Conservation (phyloP, 2,888 invertebrate genomes). For the Hypena proboscidalis region DNA sequence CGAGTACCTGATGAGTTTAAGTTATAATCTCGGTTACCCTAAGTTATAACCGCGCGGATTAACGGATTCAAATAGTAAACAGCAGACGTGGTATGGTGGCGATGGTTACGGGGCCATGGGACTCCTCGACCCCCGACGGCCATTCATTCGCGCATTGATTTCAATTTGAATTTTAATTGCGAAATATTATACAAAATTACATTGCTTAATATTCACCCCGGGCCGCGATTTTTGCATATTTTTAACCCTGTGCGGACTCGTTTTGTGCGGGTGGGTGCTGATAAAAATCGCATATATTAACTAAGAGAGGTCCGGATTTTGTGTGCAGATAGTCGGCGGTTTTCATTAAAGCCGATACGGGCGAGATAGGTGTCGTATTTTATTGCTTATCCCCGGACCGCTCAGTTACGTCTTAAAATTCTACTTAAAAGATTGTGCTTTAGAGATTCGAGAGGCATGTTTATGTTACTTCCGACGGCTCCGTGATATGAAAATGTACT, state of each 20-base stretch:
- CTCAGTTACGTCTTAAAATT: slow-evolving; percentile 53
- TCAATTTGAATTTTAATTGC: slow-evolving; percentile 86
- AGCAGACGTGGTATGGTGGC: slow-evolving; percentile 14
- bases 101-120: not conserved
- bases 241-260: slow-evolving; percentile 70
- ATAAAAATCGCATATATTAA: slow-evolving; percentile 82
- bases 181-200: slow-evolving; percentile 84
- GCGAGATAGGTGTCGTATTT: slow-evolving; percentile 69
- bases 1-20: slow-evolving; percentile 24
- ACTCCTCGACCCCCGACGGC: slow-evolving; percentile 35
- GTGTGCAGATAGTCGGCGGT: slow-evolving; percentile 63
- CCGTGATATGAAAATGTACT: slow-evolving; percentile 40
- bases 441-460: slow-evolving; percentile 49
- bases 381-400: slow-evolving; percentile 61
- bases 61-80: slow-evolving; percentile 44
- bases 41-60: slow-evolving; percentile 27
- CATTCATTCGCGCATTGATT: slow-evolving; percentile 82
- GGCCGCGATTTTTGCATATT: slow-evolving; percentile 82
- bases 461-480: slow-evolving; percentile 51
- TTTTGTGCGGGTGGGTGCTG: slow-evolving; percentile 57
- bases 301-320: slow-evolving; percentile 58
- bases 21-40: slow-evolving; percentile 29
- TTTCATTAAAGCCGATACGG: slow-evolving; percentile 76
- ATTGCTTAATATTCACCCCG: slow-evolving; percentile 84
- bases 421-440: slow-evolving; percentile 51